These are phyloP conservation scores for Falco cherrug DNA, from an alignment of 2,797 vertebrate species.

Conservation along the genomic window DNA sequence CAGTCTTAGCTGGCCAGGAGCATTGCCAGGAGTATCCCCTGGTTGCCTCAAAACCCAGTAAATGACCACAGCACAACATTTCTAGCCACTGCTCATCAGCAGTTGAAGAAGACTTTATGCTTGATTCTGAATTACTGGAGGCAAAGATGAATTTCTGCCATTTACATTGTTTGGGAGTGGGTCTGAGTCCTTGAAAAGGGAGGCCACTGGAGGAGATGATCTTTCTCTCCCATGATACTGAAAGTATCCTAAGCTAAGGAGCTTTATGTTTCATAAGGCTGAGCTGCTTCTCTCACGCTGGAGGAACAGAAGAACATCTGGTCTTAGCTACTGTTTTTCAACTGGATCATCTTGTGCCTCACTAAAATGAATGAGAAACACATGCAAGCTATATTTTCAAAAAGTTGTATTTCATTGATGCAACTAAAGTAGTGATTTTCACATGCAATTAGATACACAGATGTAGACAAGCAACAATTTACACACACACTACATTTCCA, in stretches of 20 bases:
- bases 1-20: not conserved
- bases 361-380: slow-evolving; percentile 65
- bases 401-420: slow-evolving; percentile 62
- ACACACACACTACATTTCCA: slow-evolving; percentile 41
- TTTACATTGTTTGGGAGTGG: not conserved
- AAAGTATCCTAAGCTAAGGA: not conserved
- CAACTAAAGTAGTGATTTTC: slow-evolving; percentile 69
- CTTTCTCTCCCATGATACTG: slow-evolving; percentile 15
- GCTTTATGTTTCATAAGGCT: slow-evolving; percentile 28
- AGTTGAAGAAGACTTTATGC: not conserved
- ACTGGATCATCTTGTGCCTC: slow-evolving; percentile 68
- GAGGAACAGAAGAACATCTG: slow-evolving; percentile 70
- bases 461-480: slow-evolving; percentile 69
- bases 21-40: not conserved
- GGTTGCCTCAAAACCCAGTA: not conserved
- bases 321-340: slow-evolving; percentile 75
- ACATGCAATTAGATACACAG: slow-evolving; percentile 70
- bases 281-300: slow-evolving; percentile 61
- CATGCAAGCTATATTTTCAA: slow-evolving; percentile 40
- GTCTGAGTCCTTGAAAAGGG: not conserved
- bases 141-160: not conserved
- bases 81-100: not conserved
- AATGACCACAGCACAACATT: not conserved
- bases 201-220: not conserved
- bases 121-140: not conserved